Evolutionary conservation across 2,888 invertebrate genomes (phyloP).

Genomic region (Cabera pusaria): DNA sequence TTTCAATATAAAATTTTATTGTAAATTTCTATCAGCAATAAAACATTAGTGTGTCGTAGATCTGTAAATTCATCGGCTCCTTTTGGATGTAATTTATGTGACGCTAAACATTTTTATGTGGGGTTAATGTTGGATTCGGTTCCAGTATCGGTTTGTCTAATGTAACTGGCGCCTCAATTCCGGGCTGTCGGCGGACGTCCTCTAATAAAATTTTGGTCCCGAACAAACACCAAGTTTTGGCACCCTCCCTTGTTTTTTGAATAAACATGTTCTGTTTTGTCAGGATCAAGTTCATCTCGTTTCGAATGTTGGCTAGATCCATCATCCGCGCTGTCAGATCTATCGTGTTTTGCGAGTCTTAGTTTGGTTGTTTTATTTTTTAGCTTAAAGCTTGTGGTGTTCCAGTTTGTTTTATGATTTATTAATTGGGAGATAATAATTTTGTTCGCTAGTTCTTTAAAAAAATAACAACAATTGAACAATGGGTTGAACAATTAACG

Average conservation of each 20-base stretch:
- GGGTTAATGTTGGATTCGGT: conserved; percentile 73
- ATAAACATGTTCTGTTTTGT: conserved; percentile 68
- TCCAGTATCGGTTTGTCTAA: conserved; percentile 74
- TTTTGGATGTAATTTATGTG: conserved; percentile 76
- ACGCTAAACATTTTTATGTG: conserved; percentile 77
- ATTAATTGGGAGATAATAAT: conserved; percentile 17
- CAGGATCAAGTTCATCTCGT: conserved; percentile 54
- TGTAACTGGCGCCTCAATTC: conserved; percentile 75
- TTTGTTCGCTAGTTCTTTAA: too few species aligned
- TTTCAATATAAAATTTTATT: conserved; percentile 38
- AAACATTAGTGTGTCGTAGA: conserved; percentile 61
- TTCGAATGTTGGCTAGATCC: conserved; percentile 60
- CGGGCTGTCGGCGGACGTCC: conserved; percentile 58
- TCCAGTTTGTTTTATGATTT: conserved; percentile 21
- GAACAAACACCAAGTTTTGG: conserved; percentile 73
- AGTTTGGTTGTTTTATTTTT: neutral
- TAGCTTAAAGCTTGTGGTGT: too few species aligned
- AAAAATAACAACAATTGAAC: too few species aligned
- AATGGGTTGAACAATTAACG: too few species aligned
- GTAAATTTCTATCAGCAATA: conserved; percentile 69
- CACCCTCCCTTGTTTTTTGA: conserved; percentile 73
- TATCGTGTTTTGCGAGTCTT: conserved; percentile 26
- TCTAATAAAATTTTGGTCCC: conserved; percentile 71
- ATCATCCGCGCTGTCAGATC: conserved; percentile 21
- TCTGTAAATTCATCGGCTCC: conserved; percentile 74